Conservation (phyloP, 2,113 vertebrate genomes). For the Tapirus terrestris region DNA sequence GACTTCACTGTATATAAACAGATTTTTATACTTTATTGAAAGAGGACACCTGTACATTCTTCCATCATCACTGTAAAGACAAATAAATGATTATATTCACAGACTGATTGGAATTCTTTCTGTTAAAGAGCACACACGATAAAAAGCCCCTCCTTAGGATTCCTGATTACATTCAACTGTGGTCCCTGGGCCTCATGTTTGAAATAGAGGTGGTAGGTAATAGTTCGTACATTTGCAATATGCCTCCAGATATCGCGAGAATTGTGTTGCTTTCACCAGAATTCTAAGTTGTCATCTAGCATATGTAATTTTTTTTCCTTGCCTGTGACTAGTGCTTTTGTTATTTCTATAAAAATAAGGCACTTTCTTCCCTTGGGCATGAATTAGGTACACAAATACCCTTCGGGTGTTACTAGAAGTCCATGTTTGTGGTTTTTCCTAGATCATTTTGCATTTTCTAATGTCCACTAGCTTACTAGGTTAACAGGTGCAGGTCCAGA, state of each 20-base stretch:
- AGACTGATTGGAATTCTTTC: conserved; percentile 71
- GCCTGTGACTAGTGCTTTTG: background rate
- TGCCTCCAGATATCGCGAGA: background rate
- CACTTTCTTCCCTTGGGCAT: background rate
- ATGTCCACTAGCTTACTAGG: background rate
- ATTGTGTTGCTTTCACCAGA: background rate
- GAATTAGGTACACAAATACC: background rate
- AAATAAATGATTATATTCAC: conserved; percentile 95
- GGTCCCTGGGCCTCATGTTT: background rate
- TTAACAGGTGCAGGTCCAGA: background rate
- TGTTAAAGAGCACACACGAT: conserved; percentile 42
- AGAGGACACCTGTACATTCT: conserved; percentile 90
- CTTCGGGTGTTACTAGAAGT: background rate
- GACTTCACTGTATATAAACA: conserved; percentile 91
- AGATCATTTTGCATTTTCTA: background rate
- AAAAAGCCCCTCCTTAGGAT: background rate
- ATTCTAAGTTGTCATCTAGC: background rate
- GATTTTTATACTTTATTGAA: conserved; percentile 92
- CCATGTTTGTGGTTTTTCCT: background rate
- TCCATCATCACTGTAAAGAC: conserved; percentile 87
- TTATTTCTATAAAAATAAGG: background rate
- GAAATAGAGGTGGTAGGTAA: background rate
- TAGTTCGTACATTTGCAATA: accelerated
- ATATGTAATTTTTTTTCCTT: background rate
- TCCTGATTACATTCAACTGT: background rate